Evolutionary conservation across 2,797 vertebrate genomes (phyloP), one percentile per base, ranked within the genome.

Genomic region (Gymnopithys bicolor): DNA sequence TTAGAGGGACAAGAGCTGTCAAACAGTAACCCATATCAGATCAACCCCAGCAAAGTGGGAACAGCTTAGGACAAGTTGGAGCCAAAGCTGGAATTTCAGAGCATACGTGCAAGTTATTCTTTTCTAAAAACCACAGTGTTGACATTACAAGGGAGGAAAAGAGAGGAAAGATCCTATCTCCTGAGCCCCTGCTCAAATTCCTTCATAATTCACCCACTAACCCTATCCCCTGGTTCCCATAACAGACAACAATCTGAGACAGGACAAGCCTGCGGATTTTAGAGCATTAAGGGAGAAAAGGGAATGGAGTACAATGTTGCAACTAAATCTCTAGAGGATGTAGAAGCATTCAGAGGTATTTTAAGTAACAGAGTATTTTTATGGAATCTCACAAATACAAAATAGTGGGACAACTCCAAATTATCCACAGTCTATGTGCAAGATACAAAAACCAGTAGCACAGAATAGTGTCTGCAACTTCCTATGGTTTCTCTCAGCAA

Each of bases 91-190:
- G 69, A 94, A 93, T 86, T 94, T 91, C 76, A 86, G 66, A 84
- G 59, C 39, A 58, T 93, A 90, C 1, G 4, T 91, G 90, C 91
- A 88, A 88, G 60, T 85, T 81, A 86, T 77, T 94, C 84, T 90
- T 96, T 94, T 84, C 78, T 66, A 41, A 81, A 94, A 96, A 81
- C 93, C 95, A 94, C 91, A 90, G 79, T 86, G 94, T 94, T 95
- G 95, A 96, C 94, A 93, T 90, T 94, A 94, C 80, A 91, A 91
- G 87, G 51, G 55, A 94, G 86, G 76, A 91, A 93, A 94, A 88
- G 69, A 82, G 60, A 93, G 58, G 51, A 93, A 90, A 94, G 95
- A 95, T 95, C 5, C 0, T 94, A 94, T 96, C 90, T 94, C 75
- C 79, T 19, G 66, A 94, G 74, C 35, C 33, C 93, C 81, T 68